A percentile compares a stretch with the other conserved stretches of the same genome.
phyloP scores from a whole-genome alignment of 2,888 invertebrate species.

The Enchytraeus crypticus region DNA sequence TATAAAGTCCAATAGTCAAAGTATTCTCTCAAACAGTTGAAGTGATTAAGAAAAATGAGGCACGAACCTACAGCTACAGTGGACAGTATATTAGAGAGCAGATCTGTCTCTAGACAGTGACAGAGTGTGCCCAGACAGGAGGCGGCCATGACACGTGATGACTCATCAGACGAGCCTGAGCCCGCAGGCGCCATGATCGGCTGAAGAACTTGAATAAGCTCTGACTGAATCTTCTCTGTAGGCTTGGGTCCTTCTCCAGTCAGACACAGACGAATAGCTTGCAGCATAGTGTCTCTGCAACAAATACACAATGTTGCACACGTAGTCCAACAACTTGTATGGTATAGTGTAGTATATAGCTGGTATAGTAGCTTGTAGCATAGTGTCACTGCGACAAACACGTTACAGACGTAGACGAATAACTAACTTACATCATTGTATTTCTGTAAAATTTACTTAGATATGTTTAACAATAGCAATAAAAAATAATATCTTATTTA shows the following conservation, averaged over 20 bases:
- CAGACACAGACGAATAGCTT: conserved; percentile 76
- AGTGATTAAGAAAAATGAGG: neutral
- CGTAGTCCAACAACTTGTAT: too few relatives aligned
- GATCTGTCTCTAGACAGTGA: conserved; percentile 61
- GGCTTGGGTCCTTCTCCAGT: conserved; percentile 79
- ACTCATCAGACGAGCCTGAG: conserved; percentile 63
- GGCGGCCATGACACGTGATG: conserved; percentile 69
- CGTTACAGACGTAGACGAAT: too few relatives aligned
- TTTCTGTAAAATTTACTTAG: too few relatives aligned
- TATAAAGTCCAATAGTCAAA: too few relatives aligned
- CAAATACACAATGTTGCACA: neutral
- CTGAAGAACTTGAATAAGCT: conserved; percentile 55
- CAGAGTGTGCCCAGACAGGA: conserved; percentile 79
- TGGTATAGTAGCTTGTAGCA: too few relatives aligned
- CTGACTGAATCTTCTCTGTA: conserved; percentile 68
- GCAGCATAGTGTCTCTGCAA: conserved; percentile 77
- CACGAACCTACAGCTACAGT: conserved; percentile 65
- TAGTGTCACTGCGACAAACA: too few relatives aligned
- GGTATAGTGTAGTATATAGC: too few relatives aligned
- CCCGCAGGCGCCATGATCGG: conserved; percentile 47
- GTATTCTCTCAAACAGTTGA: too few relatives aligned
- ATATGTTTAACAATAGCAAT: neutral
- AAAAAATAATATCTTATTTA: too few relatives aligned
- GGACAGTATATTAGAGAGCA: conserved; percentile 53
- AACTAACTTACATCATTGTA: too few relatives aligned